These are phyloP conservation scores for Epizoanthus fatuus DNA, from an alignment of 92 coral and sea anemone genomes.

Conservation along the genomic window DNA sequence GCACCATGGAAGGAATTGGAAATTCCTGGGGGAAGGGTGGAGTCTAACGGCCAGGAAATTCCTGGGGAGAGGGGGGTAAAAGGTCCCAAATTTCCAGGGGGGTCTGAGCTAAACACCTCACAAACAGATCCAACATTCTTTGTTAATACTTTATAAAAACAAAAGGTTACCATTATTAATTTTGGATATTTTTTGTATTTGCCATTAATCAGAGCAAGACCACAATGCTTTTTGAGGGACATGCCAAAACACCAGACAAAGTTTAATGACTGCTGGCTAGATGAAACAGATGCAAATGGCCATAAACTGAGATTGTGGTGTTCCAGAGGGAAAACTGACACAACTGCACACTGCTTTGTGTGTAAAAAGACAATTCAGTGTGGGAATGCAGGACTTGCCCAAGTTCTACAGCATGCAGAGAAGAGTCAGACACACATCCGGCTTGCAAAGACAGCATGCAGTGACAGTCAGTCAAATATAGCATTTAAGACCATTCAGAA, in stretches of 20 bases:
- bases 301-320: slow-evolving; percentile 58
- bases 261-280: slow-evolving; percentile 50
- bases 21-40: no score
- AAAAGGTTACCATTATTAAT: background rate
- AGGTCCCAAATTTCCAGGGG: no score
- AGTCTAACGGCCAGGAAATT: no score
- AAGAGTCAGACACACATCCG: slow-evolving; percentile 23
- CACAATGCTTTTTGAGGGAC: slow-evolving; percentile 30
- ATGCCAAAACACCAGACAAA: slow-evolving; percentile 51
- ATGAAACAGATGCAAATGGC: slow-evolving; percentile 54
- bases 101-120: no score
- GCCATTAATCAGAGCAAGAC: slow-evolving; percentile 8
- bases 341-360: slow-evolving; percentile 44
- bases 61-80: no score
- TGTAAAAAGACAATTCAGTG: slow-evolving; percentile 47
- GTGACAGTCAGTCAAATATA: slow-evolving; percentile 60
- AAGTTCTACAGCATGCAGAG: slow-evolving; percentile 53
- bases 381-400: slow-evolving; percentile 52
- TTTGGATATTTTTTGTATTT: background rate
- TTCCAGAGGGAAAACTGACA: slow-evolving; percentile 38
- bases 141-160: background rate
- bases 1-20: no score
- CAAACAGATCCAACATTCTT: no score
- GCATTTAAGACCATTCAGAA: slow-evolving; percentile 51
- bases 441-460: slow-evolving; percentile 38